Percentiles rank a stretch among this genome's conserved stretches.
Evolutionary conservation across 35 echinoderm and acorn worm genomes (phyloP).

Genomic region (Nesometra sesokonis): DNA sequence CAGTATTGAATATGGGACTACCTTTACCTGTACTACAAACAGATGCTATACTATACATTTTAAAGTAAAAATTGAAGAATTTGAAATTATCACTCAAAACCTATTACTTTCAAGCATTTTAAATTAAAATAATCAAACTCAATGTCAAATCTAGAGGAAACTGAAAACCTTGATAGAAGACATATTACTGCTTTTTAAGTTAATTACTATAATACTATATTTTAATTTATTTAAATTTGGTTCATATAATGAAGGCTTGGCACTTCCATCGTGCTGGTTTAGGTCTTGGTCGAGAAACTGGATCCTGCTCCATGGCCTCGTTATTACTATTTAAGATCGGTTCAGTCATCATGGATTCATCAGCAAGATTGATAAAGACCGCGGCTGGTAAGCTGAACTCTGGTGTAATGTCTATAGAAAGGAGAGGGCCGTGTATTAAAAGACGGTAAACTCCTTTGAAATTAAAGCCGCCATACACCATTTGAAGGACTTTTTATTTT

Average conservation of each 20-base stretch:
- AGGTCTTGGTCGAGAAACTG: background rate
- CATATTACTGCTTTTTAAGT: no score
- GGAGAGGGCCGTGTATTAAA: background rate
- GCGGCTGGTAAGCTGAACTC: background rate
- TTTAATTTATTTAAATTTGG: background rate
- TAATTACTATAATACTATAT: no score
- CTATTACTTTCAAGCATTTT: no score
- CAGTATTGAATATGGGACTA: no score
- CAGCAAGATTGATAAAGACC: background rate
- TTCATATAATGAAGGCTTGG: background rate
- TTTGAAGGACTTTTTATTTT: no score
- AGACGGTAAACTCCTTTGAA: background rate
- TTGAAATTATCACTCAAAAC: no score
- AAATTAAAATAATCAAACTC: no score
- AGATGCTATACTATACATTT: no score
- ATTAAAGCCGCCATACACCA: background rate
- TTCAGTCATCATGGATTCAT: background rate
- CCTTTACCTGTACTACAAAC: no score
- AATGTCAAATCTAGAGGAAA: no score
- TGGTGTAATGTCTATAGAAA: background rate
- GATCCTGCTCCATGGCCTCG: background rate
- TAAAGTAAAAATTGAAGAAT: no score
- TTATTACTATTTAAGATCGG: background rate
- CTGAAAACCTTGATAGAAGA: no score
- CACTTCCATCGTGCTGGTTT: background rate